Conservation (phyloP, 2,797 vertebrate species). For the Allobates femoralis region DNA sequence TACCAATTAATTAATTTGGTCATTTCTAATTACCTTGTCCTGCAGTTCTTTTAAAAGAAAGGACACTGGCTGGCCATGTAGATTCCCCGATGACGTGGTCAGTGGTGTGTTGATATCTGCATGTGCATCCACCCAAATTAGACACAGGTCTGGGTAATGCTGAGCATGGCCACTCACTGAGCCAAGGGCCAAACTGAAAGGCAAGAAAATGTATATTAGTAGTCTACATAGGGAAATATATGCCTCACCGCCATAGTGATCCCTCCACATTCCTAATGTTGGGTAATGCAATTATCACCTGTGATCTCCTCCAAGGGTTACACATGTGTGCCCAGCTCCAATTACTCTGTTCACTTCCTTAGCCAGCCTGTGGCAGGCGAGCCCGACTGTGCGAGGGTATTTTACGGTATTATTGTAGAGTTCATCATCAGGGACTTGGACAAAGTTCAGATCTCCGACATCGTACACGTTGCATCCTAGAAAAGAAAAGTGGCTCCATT, state of each 20-base stretch:
- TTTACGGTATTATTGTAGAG: slow-evolving; percentile 86
- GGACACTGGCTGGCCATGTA: slow-evolving; percentile 93
- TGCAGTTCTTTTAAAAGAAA: slow-evolving; percentile 95
- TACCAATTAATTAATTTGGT: too few relatives aligned
- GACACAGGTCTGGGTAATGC: slow-evolving; percentile 89
- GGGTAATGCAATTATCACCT: slow-evolving; percentile 72
- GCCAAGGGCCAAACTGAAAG: slow-evolving; percentile 88
- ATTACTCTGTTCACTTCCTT: slow-evolving; percentile 86
- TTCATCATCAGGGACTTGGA: slow-evolving; percentile 85
- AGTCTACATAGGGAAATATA: neutral
- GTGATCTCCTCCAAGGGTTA: slow-evolving; percentile 96
- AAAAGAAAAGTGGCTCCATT: neutral
- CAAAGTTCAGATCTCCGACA: slow-evolving; percentile 91
- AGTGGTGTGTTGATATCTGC: slow-evolving; percentile 94
- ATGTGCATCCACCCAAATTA: slow-evolving; percentile 98
- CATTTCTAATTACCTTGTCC: slow-evolving; percentile 82
- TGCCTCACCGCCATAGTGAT: neutral
- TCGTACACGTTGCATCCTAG: slow-evolving; percentile 90
- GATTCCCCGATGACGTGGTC: slow-evolving; percentile 89
- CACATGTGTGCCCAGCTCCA: slow-evolving; percentile 85
- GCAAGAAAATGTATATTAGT: slow-evolving; percentile 34
- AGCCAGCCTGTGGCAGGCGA: slow-evolving; percentile 85
- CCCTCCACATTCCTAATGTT: neutral
- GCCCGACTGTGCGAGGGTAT: slow-evolving; percentile 90
- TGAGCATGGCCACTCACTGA: slow-evolving; percentile 89